Evolutionary conservation across 2,113 vertebrate genomes (phyloP), one percentile per base, ranked within the genome.

Genomic region (Perca schrenkii): DNA sequence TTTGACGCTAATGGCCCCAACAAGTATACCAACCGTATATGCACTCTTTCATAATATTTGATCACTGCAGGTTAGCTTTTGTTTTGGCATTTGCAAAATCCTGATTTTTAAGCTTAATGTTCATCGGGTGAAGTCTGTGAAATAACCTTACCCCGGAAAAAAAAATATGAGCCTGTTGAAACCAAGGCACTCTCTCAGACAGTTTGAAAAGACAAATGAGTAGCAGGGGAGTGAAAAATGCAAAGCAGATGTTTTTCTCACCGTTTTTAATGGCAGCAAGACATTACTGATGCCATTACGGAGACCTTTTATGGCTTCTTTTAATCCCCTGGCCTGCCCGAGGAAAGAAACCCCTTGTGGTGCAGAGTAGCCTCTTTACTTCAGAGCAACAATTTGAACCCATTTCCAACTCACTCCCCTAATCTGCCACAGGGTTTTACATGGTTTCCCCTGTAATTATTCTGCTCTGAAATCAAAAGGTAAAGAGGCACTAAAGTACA

Each of bases 251-350:
- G 94, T 95, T 95, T 95, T 95, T 92, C 85, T 91, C 85, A 89
- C 86, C 86, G 73, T 91, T 93, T 94, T 93, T 94, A 94, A 95
- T 93, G 92, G 93, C 91, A 91, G 92, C 90, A 73, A 95, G 94
- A 97, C 97, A 98, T 98, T 97, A 97, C 96, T 93, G 95, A 95
- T 96, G 95, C 97, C 96, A 97, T 98, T 98, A 98, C 97, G 95
- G 96, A 97, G 97, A 97, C 96, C 97, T 97, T 97, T 95, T 94
- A 95, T 96, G 95, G 96, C 97, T 96, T 95, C 96, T 97, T 97
- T 96, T 96, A 97, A 98, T 97, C 97, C 96, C 96, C 94, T 88
- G 79, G 92, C 81, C 91, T 83, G 90, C 94, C 92, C 34, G 84
- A 89, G 95, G 96, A 97, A 96, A 96, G 95, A 96, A 96, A 96